A percentile compares a stretch with the other conserved stretches of the same genome.
Evolutionary conservation across 2,888 invertebrate genomes (phyloP).

Genomic region (Kuschelorhynchus macadamiae): DNA sequence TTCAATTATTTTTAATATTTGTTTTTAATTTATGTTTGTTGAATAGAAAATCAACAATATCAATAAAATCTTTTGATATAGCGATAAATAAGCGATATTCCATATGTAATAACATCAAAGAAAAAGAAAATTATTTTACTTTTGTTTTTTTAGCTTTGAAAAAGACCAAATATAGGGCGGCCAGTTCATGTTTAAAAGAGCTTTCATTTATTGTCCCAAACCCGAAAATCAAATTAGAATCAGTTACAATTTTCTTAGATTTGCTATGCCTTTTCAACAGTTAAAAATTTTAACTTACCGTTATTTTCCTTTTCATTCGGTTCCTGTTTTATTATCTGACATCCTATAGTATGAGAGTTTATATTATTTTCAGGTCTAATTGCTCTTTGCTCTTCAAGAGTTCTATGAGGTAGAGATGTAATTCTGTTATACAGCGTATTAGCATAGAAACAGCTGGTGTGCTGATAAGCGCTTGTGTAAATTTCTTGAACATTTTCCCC

Average conservation of each 20-base stretch:
- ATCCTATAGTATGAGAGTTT: slow-evolving; percentile 3
- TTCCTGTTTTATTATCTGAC: slow-evolving; percentile 43
- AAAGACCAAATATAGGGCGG: too few relatives aligned
- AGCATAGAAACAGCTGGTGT: slow-evolving; percentile 64
- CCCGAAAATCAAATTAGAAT: too few relatives aligned
- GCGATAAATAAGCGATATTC: too few relatives aligned
- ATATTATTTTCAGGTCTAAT: slow-evolving; percentile 13
- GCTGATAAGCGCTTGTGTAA: slow-evolving; percentile 62
- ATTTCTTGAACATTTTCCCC: slow-evolving; percentile 63
- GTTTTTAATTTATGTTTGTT: too few relatives aligned
- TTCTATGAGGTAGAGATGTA: slow-evolving; percentile 33
- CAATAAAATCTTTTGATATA: too few relatives aligned
- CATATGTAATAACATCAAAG: too few relatives aligned
- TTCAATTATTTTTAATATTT: too few relatives aligned
- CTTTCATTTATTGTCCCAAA: too few relatives aligned
- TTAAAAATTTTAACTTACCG: slow-evolving; percentile 48
- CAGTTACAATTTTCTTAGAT: not conserved
- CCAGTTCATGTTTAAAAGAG: too few relatives aligned
- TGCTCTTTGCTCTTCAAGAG: slow-evolving; percentile 28
- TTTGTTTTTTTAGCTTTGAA: too few relatives aligned
- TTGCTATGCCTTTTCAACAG: slow-evolving; percentile 52
- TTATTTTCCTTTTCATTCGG: slow-evolving; percentile 53
- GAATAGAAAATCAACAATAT: too few relatives aligned
- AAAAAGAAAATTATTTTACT: too few relatives aligned
- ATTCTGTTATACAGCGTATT: slow-evolving; percentile 61